phyloP scores from a whole-genome alignment of 2,113 vertebrate genomes.

The Otolemur garnettii region DNA sequence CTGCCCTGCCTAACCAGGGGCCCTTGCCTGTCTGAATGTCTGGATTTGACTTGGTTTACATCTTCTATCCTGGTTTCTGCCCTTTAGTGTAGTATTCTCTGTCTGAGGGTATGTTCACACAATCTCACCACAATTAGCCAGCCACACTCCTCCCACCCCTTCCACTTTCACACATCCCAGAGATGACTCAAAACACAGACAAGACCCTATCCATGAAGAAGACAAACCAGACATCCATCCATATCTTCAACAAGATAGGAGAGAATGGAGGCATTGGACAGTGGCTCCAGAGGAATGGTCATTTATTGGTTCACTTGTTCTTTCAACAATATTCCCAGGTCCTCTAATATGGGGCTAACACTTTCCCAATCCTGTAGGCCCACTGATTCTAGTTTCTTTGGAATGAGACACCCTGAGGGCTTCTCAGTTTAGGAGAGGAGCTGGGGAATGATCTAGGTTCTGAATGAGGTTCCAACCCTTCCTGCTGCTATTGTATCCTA shows the following conservation, averaged over 20 bases:
- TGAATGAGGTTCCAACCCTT: constrained; percentile 33
- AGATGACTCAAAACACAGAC: background rate
- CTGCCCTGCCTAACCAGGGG: background rate
- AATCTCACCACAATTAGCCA: background rate
- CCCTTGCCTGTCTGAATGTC: background rate
- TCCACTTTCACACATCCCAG: background rate
- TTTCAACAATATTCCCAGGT: constrained; percentile 27
- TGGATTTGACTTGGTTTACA: constrained; percentile 39
- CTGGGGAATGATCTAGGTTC: constrained; percentile 15
- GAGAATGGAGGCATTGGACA: background rate
- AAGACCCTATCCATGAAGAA: background rate
- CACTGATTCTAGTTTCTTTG: constrained; percentile 65
- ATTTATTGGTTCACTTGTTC: background rate
- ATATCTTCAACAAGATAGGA: background rate
- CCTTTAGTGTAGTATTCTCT: background rate
- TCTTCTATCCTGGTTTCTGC: background rate
- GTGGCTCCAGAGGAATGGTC: background rate
- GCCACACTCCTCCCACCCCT: background rate
- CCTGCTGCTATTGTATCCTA: constrained; percentile 65
- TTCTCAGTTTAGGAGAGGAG: constrained; percentile 49
- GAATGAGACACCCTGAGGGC: background rate
- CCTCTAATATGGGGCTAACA: background rate
- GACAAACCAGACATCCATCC: background rate
- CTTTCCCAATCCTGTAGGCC: background rate
- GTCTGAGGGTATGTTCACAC: background rate